phyloP scores from a whole-genome alignment of 2,113 vertebrate species.

The Eulemur macaco region DNA sequence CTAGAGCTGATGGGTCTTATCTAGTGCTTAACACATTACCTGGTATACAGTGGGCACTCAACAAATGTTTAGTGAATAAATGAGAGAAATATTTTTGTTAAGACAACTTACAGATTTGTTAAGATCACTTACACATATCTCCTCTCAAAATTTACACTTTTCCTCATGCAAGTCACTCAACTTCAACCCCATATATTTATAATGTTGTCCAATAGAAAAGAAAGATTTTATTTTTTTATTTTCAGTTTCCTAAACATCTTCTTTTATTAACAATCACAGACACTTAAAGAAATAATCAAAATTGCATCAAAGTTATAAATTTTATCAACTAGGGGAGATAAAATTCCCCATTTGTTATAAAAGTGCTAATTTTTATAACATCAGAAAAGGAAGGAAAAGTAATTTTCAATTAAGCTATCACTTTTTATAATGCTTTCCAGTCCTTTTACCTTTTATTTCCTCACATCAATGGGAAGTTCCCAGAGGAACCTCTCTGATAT shows the following conservation, averaged over 20 bases:
- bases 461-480: slow-evolving; percentile 18
- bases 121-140: neutral
- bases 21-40: neutral
- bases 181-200: neutral
- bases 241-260: neutral
- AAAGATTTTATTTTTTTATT: neutral
- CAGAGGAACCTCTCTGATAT: neutral
- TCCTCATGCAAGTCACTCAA: neutral
- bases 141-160: neutral
- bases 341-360: no score
- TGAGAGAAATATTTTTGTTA: neutral
- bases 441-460: slow-evolving; percentile 26
- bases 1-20: neutral
- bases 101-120: neutral
- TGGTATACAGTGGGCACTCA: neutral
- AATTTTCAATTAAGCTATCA: slow-evolving; percentile 41
- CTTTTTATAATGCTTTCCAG: slow-evolving; percentile 28
- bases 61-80: neutral
- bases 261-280: neutral
- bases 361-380: neutral
- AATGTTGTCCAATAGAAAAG: neutral
- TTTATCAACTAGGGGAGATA: slow-evolving; percentile 25
- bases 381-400: slow-evolving; percentile 10
- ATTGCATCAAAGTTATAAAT: neutral
- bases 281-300: neutral